phyloP scores from a whole-genome alignment of 2,113 vertebrate species.

The Alouatta palliata region DNA sequence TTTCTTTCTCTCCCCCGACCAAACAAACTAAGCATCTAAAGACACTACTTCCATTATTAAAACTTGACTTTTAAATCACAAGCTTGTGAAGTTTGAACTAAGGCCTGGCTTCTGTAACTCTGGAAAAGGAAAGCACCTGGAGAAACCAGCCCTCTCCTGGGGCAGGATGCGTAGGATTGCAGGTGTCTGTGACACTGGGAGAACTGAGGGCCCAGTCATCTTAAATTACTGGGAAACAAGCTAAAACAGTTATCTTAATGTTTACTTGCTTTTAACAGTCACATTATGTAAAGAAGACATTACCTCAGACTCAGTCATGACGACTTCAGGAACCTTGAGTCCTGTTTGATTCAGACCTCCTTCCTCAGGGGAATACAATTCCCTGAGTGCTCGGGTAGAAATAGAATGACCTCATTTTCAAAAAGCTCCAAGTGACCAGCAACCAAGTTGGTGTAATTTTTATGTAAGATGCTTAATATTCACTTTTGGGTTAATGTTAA shows the following conservation, averaged over 20 bases:
- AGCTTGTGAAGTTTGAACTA: background rate
- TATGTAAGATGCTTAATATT: background rate
- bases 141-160: background rate
- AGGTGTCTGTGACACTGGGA: background rate
- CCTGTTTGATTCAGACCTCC: conserved; percentile 42
- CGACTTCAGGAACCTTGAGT: conserved; percentile 47
- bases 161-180: background rate
- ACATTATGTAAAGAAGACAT: conserved; percentile 62
- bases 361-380: conserved; percentile 21
- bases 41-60: background rate
- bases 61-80: conserved; percentile 45
- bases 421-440: conserved; percentile 40
- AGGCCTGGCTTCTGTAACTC: background rate
- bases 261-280: conserved; percentile 49
- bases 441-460: background rate
- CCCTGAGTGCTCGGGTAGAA: conserved; percentile 30
- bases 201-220: background rate
- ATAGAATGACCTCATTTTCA: conserved; percentile 69
- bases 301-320: conserved; percentile 66
- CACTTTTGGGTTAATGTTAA: background rate
- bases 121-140: background rate
- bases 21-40: conserved; percentile 1
- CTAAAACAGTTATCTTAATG: conserved; percentile 50
- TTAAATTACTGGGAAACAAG: conserved; percentile 48
- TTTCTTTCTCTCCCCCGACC: background rate